Base-by-base conservation (phyloP, 1,140 invertebrate species). In the Chironomus striatipennis region DNA sequence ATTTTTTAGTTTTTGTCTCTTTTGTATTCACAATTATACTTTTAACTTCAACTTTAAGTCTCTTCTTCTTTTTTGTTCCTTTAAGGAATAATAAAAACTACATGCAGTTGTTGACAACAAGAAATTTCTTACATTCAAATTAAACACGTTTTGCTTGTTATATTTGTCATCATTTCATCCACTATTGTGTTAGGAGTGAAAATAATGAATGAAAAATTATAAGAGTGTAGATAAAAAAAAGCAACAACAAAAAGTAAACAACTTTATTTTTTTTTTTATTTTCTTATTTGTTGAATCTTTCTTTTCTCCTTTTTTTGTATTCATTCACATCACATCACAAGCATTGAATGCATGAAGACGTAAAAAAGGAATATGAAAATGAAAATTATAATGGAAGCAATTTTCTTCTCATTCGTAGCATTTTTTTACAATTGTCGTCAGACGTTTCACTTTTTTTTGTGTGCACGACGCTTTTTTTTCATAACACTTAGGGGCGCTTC, bases 231-330 rank as follows among this genome's bases (percentile, higher is more conserved):
- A 57, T 57, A 57, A 57, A 57, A 15, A 57, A 15, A 57, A 47
- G 8, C 43, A 47, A 57, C 47, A n/a, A 34, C 12, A 57, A 57
- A n/a, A 15, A 57, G 47, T 57, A 57, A 57, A 57, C 47, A 57
- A 57, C 47, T 57, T 57, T 57, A n/a, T n/a, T 57, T n/a, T n/a
- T n/a, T n/a, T n/a, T n/a, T n/a, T n/a, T n/a, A n/a, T n/a, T 47
- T 47, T 47, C 15, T 57, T 57, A n/a, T 57, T 57, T 57, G 47
- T 57, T 57, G 47, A 57, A 57, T 57, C 47, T 57, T 57, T 57
- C 15, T n/a, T 5, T 57, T 57, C 24, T 34, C 24, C 24, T 34
- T 15, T 57, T n/a, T 57, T 57, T 57, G 8, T 47, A 9, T 47
- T 57, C 47, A 57, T 57, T 57, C 47, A n/a, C n/a, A n/a, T 57